These are phyloP conservation scores for Pristionchus exspectatus DNA, from an alignment of 2,888 invertebrate species.

Conservation along the genomic window DNA sequence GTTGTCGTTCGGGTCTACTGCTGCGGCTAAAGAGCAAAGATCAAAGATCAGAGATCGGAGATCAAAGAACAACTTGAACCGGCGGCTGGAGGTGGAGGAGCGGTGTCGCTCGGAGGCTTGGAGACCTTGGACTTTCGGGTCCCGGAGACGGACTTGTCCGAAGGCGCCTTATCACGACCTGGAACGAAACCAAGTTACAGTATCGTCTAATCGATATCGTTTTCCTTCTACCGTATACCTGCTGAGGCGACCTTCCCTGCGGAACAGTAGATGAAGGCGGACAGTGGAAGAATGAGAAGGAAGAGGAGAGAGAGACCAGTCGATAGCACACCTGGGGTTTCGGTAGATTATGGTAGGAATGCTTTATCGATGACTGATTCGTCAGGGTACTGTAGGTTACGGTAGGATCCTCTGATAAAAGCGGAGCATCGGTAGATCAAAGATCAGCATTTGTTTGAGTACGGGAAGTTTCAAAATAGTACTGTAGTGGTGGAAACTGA, in stretches of 20 bases:
- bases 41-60: constrained; percentile 26
- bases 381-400: not conserved
- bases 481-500: not conserved
- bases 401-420: no score
- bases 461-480: no score
- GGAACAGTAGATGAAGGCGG: not conserved
- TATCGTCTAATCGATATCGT: not conserved
- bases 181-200: not conserved
- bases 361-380: no score
- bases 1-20: not conserved
- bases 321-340: not conserved
- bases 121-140: not conserved
- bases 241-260: not conserved
- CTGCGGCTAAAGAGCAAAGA: constrained; percentile 2
- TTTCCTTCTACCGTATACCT: constrained; percentile 24
- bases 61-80: constrained; percentile 9
- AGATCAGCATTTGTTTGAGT: no score
- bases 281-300: not conserved
- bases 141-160: not conserved
- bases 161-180: not conserved
- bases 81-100: not conserved
- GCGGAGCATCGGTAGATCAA: no score
- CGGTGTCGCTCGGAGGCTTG: not conserved
- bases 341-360: not conserved
- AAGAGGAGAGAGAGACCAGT: not conserved